Evolutionary conservation across 2,888 invertebrate species (phyloP), one percentile per base, ranked within the genome.

Genomic region (Eremobia ochroleuca): DNA sequence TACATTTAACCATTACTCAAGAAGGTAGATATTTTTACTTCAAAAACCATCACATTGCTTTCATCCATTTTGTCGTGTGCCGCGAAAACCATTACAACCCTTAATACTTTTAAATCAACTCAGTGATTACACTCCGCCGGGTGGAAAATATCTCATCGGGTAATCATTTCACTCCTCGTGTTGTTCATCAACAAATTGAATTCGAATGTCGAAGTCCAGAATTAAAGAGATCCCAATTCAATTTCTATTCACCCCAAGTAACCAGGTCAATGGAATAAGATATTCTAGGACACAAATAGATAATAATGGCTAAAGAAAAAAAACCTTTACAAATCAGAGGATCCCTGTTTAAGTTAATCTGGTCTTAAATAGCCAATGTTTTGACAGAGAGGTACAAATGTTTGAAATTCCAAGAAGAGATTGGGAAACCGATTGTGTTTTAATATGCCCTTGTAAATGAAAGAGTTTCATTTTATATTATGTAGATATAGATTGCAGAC

Each of bases 171-270:
- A 58, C 72, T 46, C 58, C 52, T 31, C 65, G 73, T 64, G 66
- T 61, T 68, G 52, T 82, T 87, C 82, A 86, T 85, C 76, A 86
- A 72, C 73, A 76, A 72, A 87, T 79, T 77, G 77, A 68, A 77
- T 82, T 40, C 59, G 52, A 76, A 68, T 77, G 70, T 67, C 62
- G 49, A 40, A 55, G 64, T 49, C 61, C 70, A 66, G 68, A 75
- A 72, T 73, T 75, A 65, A 69, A 81, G 34, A 71, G 67, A 64
- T 46, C 68, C 13, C 25, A 67, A 74, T 68, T 59, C 52, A 64
- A 55, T 81, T 64, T 67, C 43, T 67, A 67, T 82, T 82, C 52
- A 49, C 25, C 62, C 5, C 6, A n/a, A n/a, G 58, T 49, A 67
- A 73, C 37, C 71, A 71, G 70, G 74, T 74, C 81, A 70, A 55